Percentiles rank a stretch among this genome's conserved stretches.
Evolutionary conservation across 2,797 vertebrate species (phyloP).

Genomic region (Nyctalus aviator): DNA sequence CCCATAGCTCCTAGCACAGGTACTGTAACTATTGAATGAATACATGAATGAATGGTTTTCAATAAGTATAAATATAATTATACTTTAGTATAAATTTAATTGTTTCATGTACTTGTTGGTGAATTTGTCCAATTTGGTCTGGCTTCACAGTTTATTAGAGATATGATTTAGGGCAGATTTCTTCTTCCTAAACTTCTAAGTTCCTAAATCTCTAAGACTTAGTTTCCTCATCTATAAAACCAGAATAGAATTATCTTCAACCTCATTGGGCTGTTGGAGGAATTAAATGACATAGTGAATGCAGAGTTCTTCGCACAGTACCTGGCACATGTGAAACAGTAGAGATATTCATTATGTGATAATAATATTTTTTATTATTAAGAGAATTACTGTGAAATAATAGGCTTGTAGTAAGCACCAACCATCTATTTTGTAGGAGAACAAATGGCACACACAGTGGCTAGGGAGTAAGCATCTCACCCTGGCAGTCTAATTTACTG

Average conservation of each 20-base stretch:
- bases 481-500: neutral
- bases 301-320: neutral
- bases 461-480: neutral
- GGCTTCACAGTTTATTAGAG: neutral
- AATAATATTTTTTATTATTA: slow-evolving; percentile 17
- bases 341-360: neutral
- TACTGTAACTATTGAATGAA: neutral
- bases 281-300: slow-evolving; percentile 24
- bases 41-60: slow-evolving; percentile 13
- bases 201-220: neutral
- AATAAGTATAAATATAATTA: neutral
- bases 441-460: neutral
- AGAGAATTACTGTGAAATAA: slow-evolving; percentile 7
- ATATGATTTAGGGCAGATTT: neutral
- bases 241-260: neutral
- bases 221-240: slow-evolving; percentile 23
- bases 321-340: neutral
- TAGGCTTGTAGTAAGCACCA: neutral
- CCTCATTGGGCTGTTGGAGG: neutral
- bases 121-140: neutral
- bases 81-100: neutral
- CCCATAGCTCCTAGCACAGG: neutral
- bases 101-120: neutral
- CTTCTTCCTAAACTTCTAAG: neutral
- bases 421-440: neutral